Percentiles rank a stretch among this genome's conserved stretches.
These are phyloP conservation scores for Tragelaphus scriptus DNA, from an alignment of 2,113 vertebrate species.

Conservation along the genomic window DNA sequence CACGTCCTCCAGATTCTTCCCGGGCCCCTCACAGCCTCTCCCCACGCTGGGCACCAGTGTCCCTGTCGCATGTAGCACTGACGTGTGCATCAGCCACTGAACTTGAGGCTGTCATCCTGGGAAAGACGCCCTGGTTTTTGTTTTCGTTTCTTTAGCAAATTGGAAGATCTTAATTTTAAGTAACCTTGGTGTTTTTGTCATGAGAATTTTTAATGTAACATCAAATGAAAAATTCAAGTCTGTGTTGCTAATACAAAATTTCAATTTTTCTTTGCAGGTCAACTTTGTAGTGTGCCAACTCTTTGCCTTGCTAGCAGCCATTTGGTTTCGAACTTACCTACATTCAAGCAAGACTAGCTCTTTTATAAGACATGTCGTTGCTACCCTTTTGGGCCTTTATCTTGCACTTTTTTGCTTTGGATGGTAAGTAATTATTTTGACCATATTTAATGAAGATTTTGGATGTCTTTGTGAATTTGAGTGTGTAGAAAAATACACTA, in stretches of 20 bases:
- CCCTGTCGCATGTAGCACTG: neutral
- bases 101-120: neutral
- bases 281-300: slow-evolving; percentile 99
- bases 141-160: neutral
- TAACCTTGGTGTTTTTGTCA: neutral
- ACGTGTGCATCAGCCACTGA: fast-evolving
- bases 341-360: slow-evolving; percentile 97
- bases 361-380: slow-evolving; percentile 95
- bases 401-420: slow-evolving; percentile 99
- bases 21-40: too few species aligned
- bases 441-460: neutral
- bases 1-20: neutral
- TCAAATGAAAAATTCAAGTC: neutral
- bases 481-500: neutral
- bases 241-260: slow-evolving; percentile 39
- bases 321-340: slow-evolving; percentile 97
- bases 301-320: slow-evolving; percentile 94
- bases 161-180: neutral
- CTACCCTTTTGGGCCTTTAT: slow-evolving; percentile 96
- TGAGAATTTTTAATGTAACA: neutral
- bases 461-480: neutral
- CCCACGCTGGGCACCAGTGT: fast-evolving
- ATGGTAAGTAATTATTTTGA: slow-evolving; percentile 88
- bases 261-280: slow-evolving; percentile 83
- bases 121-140: neutral